Percentiles rank a stretch among this genome's conserved stretches.
phyloP scores from a whole-genome alignment of 2,888 invertebrate species.

The Ptilodon capucinus region DNA sequence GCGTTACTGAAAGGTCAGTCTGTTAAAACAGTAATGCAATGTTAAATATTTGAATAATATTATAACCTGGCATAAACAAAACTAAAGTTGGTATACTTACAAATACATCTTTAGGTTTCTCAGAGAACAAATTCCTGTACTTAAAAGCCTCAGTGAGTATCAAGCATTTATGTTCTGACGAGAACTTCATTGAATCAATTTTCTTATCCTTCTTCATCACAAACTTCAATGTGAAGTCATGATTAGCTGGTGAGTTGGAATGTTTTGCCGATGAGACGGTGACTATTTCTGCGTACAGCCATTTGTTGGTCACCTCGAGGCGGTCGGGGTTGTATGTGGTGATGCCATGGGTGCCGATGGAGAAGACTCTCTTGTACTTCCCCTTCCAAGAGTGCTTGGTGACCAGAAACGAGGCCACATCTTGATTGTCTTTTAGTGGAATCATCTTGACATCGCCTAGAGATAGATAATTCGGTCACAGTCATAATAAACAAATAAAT shows the following conservation, averaged over 20 bases:
- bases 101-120: constrained; percentile 89
- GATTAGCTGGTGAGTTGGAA: constrained; percentile 77
- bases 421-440: constrained; percentile 95
- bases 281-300: constrained; percentile 92
- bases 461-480: too few species aligned
- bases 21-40: too few species aligned
- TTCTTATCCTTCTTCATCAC: constrained; percentile 95
- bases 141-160: constrained; percentile 95
- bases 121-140: constrained; percentile 90
- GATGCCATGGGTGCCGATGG: constrained; percentile 96
- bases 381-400: constrained; percentile 99
- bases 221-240: constrained; percentile 91
- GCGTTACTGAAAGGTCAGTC: too few species aligned
- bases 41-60: too few species aligned
- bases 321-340: constrained; percentile 95
- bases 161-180: constrained; percentile 96
- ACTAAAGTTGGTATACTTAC: too few species aligned
- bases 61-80: too few species aligned
- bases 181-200: constrained; percentile 96
- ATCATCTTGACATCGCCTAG: constrained; percentile 87
- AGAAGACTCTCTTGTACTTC: constrained; percentile 98
- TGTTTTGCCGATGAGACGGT: constrained; percentile 85
- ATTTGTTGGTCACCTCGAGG: constrained; percentile 91
- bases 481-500: too few species aligned
- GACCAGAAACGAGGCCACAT: constrained; percentile 97